Evolutionary conservation across 1,140 invertebrate species (phyloP), one percentile per base, ranked within the genome.

Genomic region (Chlorops oryzae): DNA sequence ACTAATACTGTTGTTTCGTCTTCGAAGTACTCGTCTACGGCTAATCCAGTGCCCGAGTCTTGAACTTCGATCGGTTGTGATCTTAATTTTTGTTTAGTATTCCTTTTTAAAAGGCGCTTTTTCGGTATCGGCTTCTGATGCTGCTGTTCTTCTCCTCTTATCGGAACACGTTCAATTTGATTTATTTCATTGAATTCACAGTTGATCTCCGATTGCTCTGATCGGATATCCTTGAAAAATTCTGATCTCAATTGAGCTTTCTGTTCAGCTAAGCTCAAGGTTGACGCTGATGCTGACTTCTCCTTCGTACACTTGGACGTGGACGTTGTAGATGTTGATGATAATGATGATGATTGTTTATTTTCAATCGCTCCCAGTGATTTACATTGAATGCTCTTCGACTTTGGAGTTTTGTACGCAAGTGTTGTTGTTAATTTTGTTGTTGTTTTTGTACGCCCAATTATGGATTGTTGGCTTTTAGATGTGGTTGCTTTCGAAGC

Each of bases 41-140:
- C n/a, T n/a, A n/a, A n/a, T n/a, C n/a, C n/a, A n/a, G n/a, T n/a
- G n/a, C n/a, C n/a, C n/a, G n/a, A n/a, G n/a, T n/a, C n/a, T n/a
- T n/a, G n/a, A n/a, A 37, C 15, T 37, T 10, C 10, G 6, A 9
- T 43, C n/a, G 15, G 15, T 38, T 41, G 24, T 28, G 24, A 22
- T 40, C 32, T 38, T 22, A 45, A n/a, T 49, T 51, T 20, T 25
- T 17, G 28, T 34, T 44, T 28, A 15, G 28, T 37, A 27, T 39
- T 41, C 15, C 42, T n/a, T 39, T 56, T 63, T 51, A 47, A 39
- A 48, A 59, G 57, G 56, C 55, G 49, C 55, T 57, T 55, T 21
- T 17, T 39, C 12, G 32, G 27, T 7, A 20, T 21, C n/a, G 41
- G 2, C 5, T 32, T 27, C 28, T 24, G 15, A n/a, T 7, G 32